Conservation (phyloP, 2,113 vertebrate species). For the Brachyistius frenatus region DNA sequence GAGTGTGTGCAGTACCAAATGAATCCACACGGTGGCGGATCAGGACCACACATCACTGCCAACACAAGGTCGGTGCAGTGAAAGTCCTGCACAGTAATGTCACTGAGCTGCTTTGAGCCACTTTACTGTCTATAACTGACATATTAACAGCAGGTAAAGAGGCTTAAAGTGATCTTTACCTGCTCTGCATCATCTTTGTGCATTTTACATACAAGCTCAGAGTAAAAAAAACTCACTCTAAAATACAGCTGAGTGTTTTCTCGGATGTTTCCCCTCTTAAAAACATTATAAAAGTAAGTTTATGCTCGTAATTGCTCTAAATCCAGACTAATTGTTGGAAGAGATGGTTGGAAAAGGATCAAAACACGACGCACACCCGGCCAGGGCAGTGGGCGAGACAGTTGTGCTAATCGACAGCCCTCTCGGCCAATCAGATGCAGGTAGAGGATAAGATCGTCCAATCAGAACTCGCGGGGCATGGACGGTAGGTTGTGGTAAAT, state of each 20-base stretch:
- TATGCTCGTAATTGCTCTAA: no score
- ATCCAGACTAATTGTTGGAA: neutral
- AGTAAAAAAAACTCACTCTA: no score
- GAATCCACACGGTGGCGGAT: constrained; percentile 37
- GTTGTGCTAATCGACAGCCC: constrained; percentile 31
- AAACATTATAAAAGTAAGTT: neutral
- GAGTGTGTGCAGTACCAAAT: constrained; percentile 28
- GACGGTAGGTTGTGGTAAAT: constrained; percentile 37
- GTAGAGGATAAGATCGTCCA: rapidly evolving
- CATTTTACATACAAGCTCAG: no score
- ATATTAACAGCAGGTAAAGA: no score
- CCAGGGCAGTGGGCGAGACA: neutral
- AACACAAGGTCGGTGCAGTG: no score
- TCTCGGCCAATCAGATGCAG: constrained; percentile 43
- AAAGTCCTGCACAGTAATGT: no score
- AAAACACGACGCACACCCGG: neutral
- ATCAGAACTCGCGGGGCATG: neutral
- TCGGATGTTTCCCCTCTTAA: neutral
- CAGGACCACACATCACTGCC: constrained; percentile 11
- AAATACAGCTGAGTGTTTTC: no score
- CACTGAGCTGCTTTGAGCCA: no score
- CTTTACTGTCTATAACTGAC: no score
- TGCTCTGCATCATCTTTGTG: no score
- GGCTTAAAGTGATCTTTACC: no score
- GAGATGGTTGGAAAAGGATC: neutral